phyloP scores from a whole-genome alignment of 2,113 vertebrate species.

The Potamarius usumacintae region DNA sequence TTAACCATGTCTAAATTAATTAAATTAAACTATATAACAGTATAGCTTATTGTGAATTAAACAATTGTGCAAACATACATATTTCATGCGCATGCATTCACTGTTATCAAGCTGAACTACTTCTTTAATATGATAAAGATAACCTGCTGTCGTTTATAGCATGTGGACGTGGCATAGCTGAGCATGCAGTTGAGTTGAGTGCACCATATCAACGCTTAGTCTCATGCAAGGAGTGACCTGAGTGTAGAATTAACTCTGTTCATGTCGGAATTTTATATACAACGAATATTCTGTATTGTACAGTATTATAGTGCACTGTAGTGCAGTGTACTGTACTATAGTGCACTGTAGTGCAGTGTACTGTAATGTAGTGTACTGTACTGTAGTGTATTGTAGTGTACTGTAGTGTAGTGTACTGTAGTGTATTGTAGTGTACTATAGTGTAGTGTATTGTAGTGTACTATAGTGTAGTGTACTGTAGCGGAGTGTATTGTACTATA shows the following conservation, averaged over 20 bases:
- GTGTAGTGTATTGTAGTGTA: too few relatives aligned
- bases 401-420: too few relatives aligned
- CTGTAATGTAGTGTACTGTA: too few relatives aligned
- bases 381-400: too few relatives aligned
- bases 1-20: neutral
- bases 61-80: neutral
- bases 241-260: neutral
- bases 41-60: neutral
- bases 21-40: neutral
- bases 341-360: too few relatives aligned
- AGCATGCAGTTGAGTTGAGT: neutral
- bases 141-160: neutral
- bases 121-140: neutral
- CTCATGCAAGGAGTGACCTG: too few relatives aligned
- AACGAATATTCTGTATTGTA: neutral
- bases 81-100: neutral
- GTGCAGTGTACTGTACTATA: too few relatives aligned
- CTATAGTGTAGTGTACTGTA: too few relatives aligned
- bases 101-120: neutral
- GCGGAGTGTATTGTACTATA: too few relatives aligned
- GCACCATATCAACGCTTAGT: neutral
- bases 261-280: neutral
- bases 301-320: too few relatives aligned
- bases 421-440: too few relatives aligned
- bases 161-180: conserved; percentile 1